Evolutionary conservation across 2,888 invertebrate genomes (phyloP).

Genomic region (Coecobrya sp.): DNA sequence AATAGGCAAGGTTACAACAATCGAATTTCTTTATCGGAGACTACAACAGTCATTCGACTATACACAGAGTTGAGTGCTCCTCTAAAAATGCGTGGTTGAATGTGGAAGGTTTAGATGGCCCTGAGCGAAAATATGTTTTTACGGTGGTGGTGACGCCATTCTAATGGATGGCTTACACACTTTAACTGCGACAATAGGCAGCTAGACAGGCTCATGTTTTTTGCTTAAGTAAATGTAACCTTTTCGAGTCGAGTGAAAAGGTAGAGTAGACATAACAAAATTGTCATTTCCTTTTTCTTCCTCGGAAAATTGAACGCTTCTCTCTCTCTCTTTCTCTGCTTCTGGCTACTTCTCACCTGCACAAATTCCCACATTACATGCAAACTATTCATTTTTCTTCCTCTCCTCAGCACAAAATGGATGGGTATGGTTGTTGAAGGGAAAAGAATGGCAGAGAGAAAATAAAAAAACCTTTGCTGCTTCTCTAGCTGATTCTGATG

Average conservation of each 20-base stretch:
- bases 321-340: constrained; percentile 19
- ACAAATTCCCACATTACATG: constrained; percentile 80
- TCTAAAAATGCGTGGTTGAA: too few relatives aligned
- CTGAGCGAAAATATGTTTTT: neutral
- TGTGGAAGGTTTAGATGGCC: neutral
- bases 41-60: too few relatives aligned
- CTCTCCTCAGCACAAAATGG: neutral
- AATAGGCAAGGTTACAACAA: neutral
- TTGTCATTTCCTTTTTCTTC: constrained; percentile 70
- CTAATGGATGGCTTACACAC: neutral
- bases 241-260: constrained; percentile 24
- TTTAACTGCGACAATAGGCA: neutral
- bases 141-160: neutral
- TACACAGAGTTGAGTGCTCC: too few relatives aligned
- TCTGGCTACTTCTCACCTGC: constrained; percentile 79
- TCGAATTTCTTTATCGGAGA: too few relatives aligned
- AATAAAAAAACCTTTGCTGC: neutral
- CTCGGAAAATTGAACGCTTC: constrained; percentile 58
- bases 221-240: constrained; percentile 3
- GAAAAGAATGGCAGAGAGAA: neutral
- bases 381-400: constrained; percentile 75
- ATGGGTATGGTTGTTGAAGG: constrained; percentile 16
- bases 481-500: neutral
- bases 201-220: neutral
- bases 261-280: constrained; percentile 68